Evolutionary conservation across 2,113 vertebrate species (phyloP).

Genomic region (Jaculus jaculus): DNA sequence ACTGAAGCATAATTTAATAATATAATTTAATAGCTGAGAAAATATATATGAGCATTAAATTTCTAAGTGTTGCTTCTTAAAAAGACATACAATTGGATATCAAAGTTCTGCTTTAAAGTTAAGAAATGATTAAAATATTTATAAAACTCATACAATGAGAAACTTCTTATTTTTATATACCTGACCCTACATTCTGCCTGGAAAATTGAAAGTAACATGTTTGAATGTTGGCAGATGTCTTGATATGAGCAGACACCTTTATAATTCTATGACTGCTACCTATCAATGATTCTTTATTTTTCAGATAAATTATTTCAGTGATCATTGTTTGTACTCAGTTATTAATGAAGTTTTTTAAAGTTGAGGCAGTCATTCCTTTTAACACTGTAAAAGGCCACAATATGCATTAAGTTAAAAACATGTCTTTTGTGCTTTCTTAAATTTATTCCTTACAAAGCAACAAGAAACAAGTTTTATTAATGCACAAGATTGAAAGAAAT

Average conservation of each 20-base stretch:
- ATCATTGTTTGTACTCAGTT: slow-evolving; percentile 44
- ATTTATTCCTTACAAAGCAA: slow-evolving; percentile 57
- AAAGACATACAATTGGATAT: neutral
- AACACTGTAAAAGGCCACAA: slow-evolving; percentile 41
- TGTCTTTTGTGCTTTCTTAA: slow-evolving; percentile 57
- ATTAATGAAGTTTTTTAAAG: slow-evolving; percentile 24
- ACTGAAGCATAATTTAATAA: neutral
- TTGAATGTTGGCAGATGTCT: slow-evolving; percentile 12
- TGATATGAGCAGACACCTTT: neutral
- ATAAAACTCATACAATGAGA: neutral
- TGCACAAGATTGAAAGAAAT: slow-evolving; percentile 58
- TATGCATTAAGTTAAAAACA: slow-evolving; percentile 20
- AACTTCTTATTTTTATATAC: slow-evolving; percentile 27
- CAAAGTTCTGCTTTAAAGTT: slow-evolving; percentile 41
- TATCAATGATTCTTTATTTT: neutral
- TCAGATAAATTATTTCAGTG: slow-evolving; percentile 37
- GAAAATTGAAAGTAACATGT: slow-evolving; percentile 31
- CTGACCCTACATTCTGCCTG: neutral
- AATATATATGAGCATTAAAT: neutral
- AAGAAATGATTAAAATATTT: slow-evolving; percentile 40
- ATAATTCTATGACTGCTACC: neutral
- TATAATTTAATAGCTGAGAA: neutral
- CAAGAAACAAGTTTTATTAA: slow-evolving; percentile 64
- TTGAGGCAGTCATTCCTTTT: slow-evolving; percentile 53
- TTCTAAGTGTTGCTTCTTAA: neutral